These are phyloP conservation scores for Dreissena rostriformis DNA, from an alignment of 1,140 invertebrate species.

Conservation along the genomic window DNA sequence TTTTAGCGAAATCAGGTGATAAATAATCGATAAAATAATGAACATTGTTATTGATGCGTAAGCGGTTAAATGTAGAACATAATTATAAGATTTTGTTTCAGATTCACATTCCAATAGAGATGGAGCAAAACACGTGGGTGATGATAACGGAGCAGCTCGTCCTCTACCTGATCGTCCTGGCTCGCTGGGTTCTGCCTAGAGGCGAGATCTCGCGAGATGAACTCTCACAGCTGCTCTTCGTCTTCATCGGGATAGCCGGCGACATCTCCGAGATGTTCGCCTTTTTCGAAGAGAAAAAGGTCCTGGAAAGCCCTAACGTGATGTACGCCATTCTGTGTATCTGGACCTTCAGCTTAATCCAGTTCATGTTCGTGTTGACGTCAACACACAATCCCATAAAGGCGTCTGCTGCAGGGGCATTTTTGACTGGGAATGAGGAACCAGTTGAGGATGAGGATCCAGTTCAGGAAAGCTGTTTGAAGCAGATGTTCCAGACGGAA, in stretches of 20 bases:
- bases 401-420: slow-evolving; percentile 32
- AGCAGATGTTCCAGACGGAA: slow-evolving; percentile 83
- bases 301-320: slow-evolving; percentile 63
- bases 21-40: too few species aligned
- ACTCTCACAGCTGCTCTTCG: slow-evolving; percentile 94
- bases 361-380: slow-evolving; percentile 81
- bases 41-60: too few species aligned
- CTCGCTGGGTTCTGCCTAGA: slow-evolving; percentile 93
- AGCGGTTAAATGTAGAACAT: background rate
- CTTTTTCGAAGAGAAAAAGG: slow-evolving; percentile 85
- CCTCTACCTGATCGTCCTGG: slow-evolving; percentile 93
- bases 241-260: slow-evolving; percentile 89
- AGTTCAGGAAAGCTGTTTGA: slow-evolving; percentile 11
- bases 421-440: background rate
- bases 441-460: background rate
- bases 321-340: slow-evolving; percentile 69
- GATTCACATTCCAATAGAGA: slow-evolving; percentile 63
- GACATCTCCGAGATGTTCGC: slow-evolving; percentile 98
- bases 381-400: slow-evolving; percentile 65
- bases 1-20: too few species aligned
- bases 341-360: slow-evolving; percentile 91
- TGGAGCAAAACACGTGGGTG: slow-evolving; percentile 83
- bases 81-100: slow-evolving; percentile 53
- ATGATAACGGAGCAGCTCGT: slow-evolving; percentile 91
- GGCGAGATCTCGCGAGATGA: slow-evolving; percentile 95